Conservation (phyloP, 2,113 vertebrate species). For the Nematolebias whitei region DNA sequence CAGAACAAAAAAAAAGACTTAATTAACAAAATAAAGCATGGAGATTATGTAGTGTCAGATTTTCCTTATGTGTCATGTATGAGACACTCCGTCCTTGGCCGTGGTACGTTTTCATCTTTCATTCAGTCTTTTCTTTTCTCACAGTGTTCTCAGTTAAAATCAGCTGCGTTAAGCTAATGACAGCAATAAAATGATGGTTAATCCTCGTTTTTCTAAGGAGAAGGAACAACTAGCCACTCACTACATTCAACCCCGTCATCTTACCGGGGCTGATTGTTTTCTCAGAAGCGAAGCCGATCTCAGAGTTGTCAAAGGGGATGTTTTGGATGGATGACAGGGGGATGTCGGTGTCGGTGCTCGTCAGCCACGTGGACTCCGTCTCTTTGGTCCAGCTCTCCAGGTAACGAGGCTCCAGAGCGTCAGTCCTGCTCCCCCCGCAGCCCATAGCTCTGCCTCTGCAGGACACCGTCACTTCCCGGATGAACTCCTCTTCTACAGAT, state of each 20-base stretch:
- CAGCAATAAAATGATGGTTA: not conserved
- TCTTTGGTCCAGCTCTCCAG: constrained; percentile 86
- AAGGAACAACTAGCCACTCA: constrained; percentile 11
- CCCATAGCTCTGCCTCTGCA: constrained; percentile 69
- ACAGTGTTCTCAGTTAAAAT: no score
- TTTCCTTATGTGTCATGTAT: not conserved
- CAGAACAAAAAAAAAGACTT: not conserved
- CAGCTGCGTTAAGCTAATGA: no score
- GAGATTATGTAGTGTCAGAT: not conserved
- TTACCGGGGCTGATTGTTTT: constrained; percentile 76
- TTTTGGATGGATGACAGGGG: constrained; percentile 83
- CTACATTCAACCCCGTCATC: constrained; percentile 12
- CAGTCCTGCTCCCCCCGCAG: constrained; percentile 83
- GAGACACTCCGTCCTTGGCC: no score
- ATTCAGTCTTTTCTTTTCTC: no score
- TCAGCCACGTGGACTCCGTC: constrained; percentile 83
- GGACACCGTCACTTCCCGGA: constrained; percentile 8
- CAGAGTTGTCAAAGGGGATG: constrained; percentile 78
- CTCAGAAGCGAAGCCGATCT: constrained; percentile 69
- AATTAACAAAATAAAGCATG: not conserved
- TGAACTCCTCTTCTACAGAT: constrained; percentile 17
- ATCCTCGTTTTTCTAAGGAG: not conserved
- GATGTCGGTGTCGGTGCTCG: constrained; percentile 81
- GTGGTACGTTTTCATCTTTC: no score
- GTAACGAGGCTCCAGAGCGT: constrained; percentile 82